Evolutionary conservation across 2,113 vertebrate species (phyloP).

Genomic region (Corydoras maculifer): DNA sequence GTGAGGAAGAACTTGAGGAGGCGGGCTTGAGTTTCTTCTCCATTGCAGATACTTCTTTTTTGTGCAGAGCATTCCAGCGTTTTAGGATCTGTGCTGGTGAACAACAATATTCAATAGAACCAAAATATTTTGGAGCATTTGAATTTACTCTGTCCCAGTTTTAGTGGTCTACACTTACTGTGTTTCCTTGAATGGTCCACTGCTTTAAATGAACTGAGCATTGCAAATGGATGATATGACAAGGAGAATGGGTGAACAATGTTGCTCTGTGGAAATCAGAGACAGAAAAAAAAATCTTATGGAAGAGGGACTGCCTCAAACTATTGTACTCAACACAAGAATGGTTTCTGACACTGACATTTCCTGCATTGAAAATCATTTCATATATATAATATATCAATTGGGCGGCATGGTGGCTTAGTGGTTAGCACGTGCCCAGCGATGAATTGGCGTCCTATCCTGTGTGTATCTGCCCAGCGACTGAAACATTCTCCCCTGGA

Average conservation of each 20-base stretch:
- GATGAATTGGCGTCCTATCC: no score
- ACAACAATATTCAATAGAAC: not conserved
- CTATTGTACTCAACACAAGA: no score
- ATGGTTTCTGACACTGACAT: no score
- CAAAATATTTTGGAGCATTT: not conserved
- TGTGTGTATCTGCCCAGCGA: no score
- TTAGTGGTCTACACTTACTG: slow-evolving; percentile 57
- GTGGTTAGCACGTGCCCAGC: no score
- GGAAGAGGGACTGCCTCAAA: not conserved
- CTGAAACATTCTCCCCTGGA: no score
- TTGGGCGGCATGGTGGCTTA: no score
- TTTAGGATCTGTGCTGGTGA: slow-evolving; percentile 55
- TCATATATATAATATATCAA: no score
- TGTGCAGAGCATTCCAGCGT: slow-evolving; percentile 52
- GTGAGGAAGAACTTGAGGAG: slow-evolving; percentile 43
- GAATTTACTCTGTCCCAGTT: not conserved
- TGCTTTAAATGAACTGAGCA: slow-evolving; percentile 74
- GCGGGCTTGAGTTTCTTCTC: slow-evolving; percentile 9
- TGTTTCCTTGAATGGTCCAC: slow-evolving; percentile 65
- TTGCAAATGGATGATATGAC: slow-evolving; percentile 77
- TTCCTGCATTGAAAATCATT: no score
- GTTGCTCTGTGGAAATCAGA: slow-evolving; percentile 43
- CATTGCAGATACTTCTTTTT: slow-evolving; percentile 19
- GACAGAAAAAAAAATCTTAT: not conserved
- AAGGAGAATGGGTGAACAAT: slow-evolving; percentile 65